Conservation (phyloP, 2,888 invertebrate genomes). For the Tenthredo livida region DNA sequence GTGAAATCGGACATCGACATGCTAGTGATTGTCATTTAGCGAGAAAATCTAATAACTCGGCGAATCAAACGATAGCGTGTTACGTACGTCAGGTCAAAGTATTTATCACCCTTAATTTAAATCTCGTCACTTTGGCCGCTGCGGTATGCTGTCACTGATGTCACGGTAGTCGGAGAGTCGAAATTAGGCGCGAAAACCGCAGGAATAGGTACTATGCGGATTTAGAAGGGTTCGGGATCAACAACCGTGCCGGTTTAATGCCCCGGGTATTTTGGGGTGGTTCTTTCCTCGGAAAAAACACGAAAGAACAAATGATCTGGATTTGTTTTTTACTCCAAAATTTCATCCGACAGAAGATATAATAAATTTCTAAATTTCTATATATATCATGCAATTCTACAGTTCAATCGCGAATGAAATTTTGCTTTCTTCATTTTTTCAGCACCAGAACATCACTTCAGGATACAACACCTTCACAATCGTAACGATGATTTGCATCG, state of each 20-base stretch:
- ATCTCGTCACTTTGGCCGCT: constrained; percentile 41
- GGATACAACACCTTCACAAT: constrained; percentile 64
- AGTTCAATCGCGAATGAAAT: background rate
- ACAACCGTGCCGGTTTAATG: background rate
- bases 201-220: background rate
- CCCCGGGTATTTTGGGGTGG: background rate
- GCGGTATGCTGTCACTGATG: constrained; percentile 23
- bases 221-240: constrained; percentile 8
- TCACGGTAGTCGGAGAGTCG: constrained; percentile 19
- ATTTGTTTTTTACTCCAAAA: constrained; percentile 60
- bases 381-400: background rate
- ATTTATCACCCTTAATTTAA: constrained; percentile 30
- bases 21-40: background rate
- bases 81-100: constrained; percentile 20
- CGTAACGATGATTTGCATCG: constrained; percentile 64
- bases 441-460: constrained; percentile 69
- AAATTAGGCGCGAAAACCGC: constrained; percentile 18
- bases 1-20: background rate
- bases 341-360: background rate
- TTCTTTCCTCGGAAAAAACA: background rate
- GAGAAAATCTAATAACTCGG: background rate
- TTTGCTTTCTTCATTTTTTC: constrained; percentile 52
- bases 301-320: background rate
- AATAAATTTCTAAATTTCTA: too few species aligned
- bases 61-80: background rate